Percentiles rank a stretch among this genome's conserved stretches.
Conservation (phyloP, 2,113 vertebrate genomes). For the Ramphastos sulfuratus region DNA sequence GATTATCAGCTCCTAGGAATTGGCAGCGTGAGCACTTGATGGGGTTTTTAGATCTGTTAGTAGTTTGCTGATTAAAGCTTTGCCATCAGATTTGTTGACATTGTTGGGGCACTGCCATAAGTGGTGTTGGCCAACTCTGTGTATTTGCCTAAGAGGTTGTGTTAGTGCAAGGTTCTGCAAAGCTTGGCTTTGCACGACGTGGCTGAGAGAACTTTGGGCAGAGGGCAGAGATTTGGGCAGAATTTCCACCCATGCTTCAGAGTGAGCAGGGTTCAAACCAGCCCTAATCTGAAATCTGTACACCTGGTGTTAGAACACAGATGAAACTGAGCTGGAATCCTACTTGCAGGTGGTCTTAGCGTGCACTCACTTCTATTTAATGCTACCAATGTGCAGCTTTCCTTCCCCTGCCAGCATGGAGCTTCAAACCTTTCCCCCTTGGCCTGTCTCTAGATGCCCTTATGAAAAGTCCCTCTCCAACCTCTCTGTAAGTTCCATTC, state of each 20-base stretch:
- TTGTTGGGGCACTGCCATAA: not conserved
- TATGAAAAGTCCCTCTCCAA: no score
- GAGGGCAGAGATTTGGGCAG: not conserved
- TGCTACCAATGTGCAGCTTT: not conserved
- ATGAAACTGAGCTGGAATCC: not conserved
- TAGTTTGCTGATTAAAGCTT: not conserved
- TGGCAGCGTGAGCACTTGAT: not conserved
- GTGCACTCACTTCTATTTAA: not conserved
- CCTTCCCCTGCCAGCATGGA: not conserved
- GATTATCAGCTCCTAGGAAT: not conserved
- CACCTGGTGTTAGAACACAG: not conserved
- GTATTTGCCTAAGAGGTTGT: constrained; percentile 21
- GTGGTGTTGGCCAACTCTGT: not conserved
- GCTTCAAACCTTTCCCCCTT: no score
- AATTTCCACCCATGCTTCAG: not conserved
- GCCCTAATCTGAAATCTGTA: not conserved
- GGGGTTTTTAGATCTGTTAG: not conserved
- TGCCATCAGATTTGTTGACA: constrained; percentile 1
- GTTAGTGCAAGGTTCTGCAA: constrained; percentile 36
- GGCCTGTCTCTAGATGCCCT: no score
- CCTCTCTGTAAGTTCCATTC: no score
- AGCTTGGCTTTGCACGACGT: not conserved
- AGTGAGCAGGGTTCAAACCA: not conserved
- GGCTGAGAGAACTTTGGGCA: not conserved
- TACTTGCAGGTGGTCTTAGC: not conserved